These are phyloP conservation scores for Muscicapa comitata DNA, from an alignment of 2,797 vertebrate genomes.

Conservation along the genomic window DNA sequence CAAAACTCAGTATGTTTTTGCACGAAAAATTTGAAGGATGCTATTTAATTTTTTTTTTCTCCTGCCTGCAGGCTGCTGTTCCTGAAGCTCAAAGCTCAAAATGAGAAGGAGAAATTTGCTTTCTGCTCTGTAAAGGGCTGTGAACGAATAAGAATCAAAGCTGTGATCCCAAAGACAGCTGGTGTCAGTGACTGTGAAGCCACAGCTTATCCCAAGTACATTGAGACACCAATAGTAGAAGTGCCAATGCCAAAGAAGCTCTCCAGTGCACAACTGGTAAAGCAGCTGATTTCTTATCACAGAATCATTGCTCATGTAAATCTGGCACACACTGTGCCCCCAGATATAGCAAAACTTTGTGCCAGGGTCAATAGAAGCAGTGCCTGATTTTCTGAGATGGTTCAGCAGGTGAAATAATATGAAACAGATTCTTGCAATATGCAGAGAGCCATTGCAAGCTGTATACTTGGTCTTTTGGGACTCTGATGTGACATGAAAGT, in stretches of 20 bases:
- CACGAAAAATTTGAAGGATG: background rate
- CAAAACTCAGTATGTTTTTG: background rate
- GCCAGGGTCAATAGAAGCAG: background rate
- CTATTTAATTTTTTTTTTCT: background rate
- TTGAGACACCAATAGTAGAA: conserved; percentile 84
- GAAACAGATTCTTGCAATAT: background rate
- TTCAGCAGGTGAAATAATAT: background rate
- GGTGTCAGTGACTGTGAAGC: conserved; percentile 85
- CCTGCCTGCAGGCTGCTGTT: conserved; percentile 83
- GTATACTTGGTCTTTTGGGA: background rate
- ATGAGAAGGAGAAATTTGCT: conserved; percentile 85
- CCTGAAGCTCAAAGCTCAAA: conserved; percentile 87
- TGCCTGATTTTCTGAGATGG: background rate
- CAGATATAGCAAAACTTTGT: background rate
- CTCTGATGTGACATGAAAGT: background rate
- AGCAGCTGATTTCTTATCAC: background rate
- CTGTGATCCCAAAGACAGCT: conserved; percentile 81
- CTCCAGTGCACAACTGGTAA: conserved; percentile 78
- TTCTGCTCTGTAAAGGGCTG: conserved; percentile 94
- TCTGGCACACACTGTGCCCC: background rate
- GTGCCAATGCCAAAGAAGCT: conserved; percentile 91
- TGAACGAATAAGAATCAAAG: conserved; percentile 90
- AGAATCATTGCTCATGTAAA: background rate
- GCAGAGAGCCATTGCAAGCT: background rate
- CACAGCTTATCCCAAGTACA: conserved; percentile 85